Conservation (phyloP, 2,888 invertebrate species). For the Octodonta nipae region DNA sequence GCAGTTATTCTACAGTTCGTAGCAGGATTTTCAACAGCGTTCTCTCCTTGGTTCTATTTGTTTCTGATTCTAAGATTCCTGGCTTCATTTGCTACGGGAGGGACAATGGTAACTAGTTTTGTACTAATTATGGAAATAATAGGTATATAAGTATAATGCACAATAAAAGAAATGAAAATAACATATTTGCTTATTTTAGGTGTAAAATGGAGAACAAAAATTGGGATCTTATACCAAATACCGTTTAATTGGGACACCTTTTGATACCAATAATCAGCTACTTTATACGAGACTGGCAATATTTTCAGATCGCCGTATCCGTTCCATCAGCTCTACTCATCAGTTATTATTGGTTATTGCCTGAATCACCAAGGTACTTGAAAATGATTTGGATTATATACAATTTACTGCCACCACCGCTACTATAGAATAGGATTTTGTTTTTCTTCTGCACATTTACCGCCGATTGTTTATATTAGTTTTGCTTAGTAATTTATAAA, state of each 20-base stretch:
- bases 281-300: constrained; percentile 41
- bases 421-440: too few relatives aligned
- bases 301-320: constrained; percentile 42
- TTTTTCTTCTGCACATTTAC: too few relatives aligned
- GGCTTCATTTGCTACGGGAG: constrained; percentile 62
- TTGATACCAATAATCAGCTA: constrained; percentile 41
- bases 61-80: constrained; percentile 57
- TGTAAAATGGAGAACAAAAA: constrained; percentile 40
- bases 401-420: too few relatives aligned
- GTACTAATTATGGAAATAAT: constrained; percentile 55
- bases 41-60: constrained; percentile 49
- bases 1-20: constrained; percentile 60
- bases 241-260: constrained; percentile 44
- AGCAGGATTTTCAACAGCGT: constrained; percentile 55
- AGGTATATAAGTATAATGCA: constrained; percentile 29
- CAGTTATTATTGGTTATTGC: constrained; percentile 52
- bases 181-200: constrained; percentile 35
- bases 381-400: too few relatives aligned
- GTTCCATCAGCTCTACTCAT: constrained; percentile 46
- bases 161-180: background rate
- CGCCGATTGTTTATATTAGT: too few relatives aligned
- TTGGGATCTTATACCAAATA: constrained; percentile 44
- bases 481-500: too few relatives aligned
- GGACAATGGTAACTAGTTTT: constrained; percentile 68
- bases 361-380: constrained; percentile 55